Evolutionary conservation across 2,113 vertebrate genomes (phyloP).

Genomic region (Tinamus guttatus): DNA sequence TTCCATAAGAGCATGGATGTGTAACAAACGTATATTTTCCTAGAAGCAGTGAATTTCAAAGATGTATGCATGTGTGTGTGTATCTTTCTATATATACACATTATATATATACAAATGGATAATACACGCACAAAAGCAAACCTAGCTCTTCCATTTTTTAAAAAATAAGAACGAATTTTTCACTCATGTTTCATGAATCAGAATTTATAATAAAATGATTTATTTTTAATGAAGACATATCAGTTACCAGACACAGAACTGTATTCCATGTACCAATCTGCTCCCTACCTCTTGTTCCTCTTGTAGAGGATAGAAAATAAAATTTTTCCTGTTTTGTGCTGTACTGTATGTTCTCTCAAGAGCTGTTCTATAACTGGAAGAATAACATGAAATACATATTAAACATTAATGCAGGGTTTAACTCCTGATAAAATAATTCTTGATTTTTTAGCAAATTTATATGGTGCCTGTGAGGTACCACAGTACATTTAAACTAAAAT

Average conservation of each 20-base stretch:
- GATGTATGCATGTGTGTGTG: neutral
- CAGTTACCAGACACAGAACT: neutral
- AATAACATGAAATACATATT: constrained; percentile 53
- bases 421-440: constrained; percentile 31
- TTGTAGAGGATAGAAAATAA: neutral
- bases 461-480: neutral
- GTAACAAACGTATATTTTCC: neutral
- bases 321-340: neutral
- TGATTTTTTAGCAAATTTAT: constrained; percentile 7
- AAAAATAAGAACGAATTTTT: neutral
- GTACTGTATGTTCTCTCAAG: neutral
- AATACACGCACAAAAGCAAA: neutral
- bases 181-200: neutral
- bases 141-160: neutral
- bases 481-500: constrained; percentile 12
- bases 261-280: neutral
- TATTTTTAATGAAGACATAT: neutral
- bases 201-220: neutral
- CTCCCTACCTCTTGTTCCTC: neutral
- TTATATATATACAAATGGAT: too few species aligned
- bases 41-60: constrained; percentile 26
- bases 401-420: constrained; percentile 40
- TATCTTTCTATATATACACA: neutral
- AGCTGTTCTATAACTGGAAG: neutral
- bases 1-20: neutral